Conservation (phyloP, 1,140 invertebrate genomes). For the Adoxophyes honmai region DNA sequence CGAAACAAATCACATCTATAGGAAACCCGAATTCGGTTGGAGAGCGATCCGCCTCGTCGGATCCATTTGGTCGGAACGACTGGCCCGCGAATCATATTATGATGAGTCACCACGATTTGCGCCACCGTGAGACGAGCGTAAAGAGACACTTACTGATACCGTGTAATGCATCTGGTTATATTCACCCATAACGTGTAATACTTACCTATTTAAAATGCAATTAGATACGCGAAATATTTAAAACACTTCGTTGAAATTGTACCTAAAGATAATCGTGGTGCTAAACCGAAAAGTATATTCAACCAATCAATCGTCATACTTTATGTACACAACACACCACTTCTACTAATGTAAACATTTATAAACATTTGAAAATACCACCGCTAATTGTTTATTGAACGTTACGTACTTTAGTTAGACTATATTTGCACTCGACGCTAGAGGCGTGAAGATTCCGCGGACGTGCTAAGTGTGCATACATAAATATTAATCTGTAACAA, state of each 20-base stretch:
- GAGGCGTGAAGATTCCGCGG: too few relatives aligned
- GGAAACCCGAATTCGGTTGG: neutral
- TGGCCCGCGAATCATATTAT: neutral
- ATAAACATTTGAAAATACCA: conserved; percentile 9
- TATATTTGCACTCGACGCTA: neutral
- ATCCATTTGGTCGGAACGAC: neutral
- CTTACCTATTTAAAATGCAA: conserved; percentile 14
- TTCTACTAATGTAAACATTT: neutral
- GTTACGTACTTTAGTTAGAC: neutral
- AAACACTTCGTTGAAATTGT: too few relatives aligned
- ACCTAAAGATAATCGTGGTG: too few relatives aligned
- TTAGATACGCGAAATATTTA: too few relatives aligned
- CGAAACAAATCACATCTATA: neutral
- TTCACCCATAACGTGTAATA: conserved; percentile 38
- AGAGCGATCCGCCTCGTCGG: neutral
- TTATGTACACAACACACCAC: too few relatives aligned
- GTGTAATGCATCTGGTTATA: conserved; percentile 28
- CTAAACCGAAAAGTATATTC: too few relatives aligned
- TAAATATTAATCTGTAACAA: conserved; percentile 16
- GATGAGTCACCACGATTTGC: conserved; percentile 29
- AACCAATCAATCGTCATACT: too few relatives aligned
- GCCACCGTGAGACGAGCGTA: conserved; percentile 28
- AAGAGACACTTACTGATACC: conserved; percentile 47
- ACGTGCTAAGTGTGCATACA: too few relatives aligned
- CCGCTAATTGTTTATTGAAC: too few relatives aligned